Evolutionary conservation across 2,113 vertebrate genomes (phyloP), one percentile per base, ranked within the genome.

Genomic region (Campylomormyrus tamandua): DNA sequence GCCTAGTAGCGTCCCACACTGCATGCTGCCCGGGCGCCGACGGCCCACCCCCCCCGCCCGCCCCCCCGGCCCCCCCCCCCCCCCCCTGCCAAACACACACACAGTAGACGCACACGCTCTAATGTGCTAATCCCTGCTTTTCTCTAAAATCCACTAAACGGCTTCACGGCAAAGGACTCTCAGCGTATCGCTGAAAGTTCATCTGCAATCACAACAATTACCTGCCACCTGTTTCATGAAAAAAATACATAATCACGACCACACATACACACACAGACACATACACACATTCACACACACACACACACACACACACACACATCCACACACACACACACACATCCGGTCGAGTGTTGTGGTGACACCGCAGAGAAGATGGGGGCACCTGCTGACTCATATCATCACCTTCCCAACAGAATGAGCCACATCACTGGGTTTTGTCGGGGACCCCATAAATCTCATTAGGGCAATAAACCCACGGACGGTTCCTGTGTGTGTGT

Each of bases 381-480:
- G 84, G 58, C 13, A 17, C 42, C 91, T 89, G 89, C 93, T 93
- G 92, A 93, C 91, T 90, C 90, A 90, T 66, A 92, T 93, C 87
- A 91, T 92, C 91, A 91, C 89, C 87, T 87, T 85, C 50, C 27
- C 89, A 53, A 39, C 46, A 21, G 89, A 87, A 42, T 49, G 46
- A 46, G 19, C 39, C n/a, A 35, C 21, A 19, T 42, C 62, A 6
- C 42, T 49, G 58, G 27, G 62, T 39, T 70, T 87, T 49, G 24
- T 11, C 17, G 11, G 89, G 42, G 46, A 87, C 35, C 24, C 45
- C 45, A 50, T 87, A 35, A 70, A 86, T 42, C 83, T 48, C 80
- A 66, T 90, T 35, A 90, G 62, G 21, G 27, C 42, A 24, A 8
- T 35, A n/a, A 39, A 89, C 84, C 77, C 35, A 2, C 13, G 88